Conservation (phyloP, 2,113 vertebrate genomes). For the Nerophis ophidion region DNA sequence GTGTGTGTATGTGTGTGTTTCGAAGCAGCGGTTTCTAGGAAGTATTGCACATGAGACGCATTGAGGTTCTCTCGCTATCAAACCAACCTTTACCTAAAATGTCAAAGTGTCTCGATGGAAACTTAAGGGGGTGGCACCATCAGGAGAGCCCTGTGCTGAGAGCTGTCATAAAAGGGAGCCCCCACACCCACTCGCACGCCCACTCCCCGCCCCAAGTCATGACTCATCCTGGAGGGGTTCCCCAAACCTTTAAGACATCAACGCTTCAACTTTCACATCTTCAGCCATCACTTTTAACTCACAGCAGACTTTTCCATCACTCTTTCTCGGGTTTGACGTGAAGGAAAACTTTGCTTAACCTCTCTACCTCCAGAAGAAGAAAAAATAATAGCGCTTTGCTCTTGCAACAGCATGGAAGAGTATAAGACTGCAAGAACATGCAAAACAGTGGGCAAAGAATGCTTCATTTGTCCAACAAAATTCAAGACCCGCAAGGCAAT, state of each 20-base stretch:
- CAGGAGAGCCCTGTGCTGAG: constrained; percentile 66
- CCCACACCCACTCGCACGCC: constrained; percentile 52
- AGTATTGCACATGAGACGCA: constrained; percentile 39
- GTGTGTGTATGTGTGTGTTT: constrained; percentile 1
- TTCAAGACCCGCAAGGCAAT: too few relatives aligned
- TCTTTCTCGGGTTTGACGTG: constrained; percentile 13
- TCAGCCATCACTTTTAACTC: constrained; percentile 14
- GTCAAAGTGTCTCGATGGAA: constrained; percentile 54
- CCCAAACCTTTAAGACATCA: constrained; percentile 35
- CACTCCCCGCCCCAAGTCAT: constrained; percentile 25
- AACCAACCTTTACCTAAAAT: constrained; percentile 22
- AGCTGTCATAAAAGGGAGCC: constrained; percentile 64
- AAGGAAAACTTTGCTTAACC: constrained; percentile 38
- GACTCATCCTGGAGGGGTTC: constrained; percentile 61
- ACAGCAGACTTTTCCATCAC: constrained; percentile 51
- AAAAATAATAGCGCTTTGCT: not conserved
- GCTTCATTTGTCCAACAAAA: too few relatives aligned
- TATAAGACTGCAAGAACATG: not conserved
- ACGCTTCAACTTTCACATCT: constrained; percentile 43
- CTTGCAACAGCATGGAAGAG: not conserved
- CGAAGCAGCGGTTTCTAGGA: constrained; percentile 44
- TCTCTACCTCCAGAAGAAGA: constrained; percentile 12
- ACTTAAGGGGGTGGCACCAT: constrained; percentile 40
- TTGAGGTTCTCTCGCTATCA: constrained; percentile 29
- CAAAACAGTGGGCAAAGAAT: not conserved